Conservation (phyloP, 2,888 invertebrate genomes). For the Oxyscelio sp. region DNA sequence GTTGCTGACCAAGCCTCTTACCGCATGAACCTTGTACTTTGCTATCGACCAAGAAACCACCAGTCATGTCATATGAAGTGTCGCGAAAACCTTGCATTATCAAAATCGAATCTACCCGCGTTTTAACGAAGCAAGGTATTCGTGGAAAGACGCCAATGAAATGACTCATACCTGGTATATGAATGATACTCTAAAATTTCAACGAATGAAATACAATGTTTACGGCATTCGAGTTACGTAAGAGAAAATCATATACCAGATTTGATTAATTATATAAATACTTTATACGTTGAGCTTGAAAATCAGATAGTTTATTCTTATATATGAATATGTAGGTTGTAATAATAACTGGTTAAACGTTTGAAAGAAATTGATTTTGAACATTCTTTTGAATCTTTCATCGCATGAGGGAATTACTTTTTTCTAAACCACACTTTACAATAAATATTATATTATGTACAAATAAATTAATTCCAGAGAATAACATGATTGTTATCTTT, state of each 20-base stretch:
- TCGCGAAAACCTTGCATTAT: constrained; percentile 66
- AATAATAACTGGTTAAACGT: no score
- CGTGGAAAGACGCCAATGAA: constrained; percentile 36
- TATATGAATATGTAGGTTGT: no score
- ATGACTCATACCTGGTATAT: constrained; percentile 28
- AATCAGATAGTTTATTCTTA: no score
- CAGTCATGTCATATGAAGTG: constrained; percentile 65
- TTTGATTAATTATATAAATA: constrained; percentile 14
- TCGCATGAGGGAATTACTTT: no score
- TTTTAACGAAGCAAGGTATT: constrained; percentile 43
- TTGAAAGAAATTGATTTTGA: no score
- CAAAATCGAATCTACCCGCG: constrained; percentile 60
- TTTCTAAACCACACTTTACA: no score
- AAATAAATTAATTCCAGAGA: no score
- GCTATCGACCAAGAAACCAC: constrained; percentile 67
- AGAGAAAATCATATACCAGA: constrained; percentile 11
- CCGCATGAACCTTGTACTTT: constrained; percentile 69
- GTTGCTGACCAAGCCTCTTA: constrained; percentile 71
- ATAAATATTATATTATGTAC: no score
- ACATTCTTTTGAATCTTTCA: no score
- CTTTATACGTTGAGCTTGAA: constrained; percentile 35
- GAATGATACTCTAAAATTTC: neutral
- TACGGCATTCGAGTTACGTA: neutral
- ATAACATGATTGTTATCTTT: no score
- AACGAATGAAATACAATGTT: neutral